Evolutionary conservation across 2,888 invertebrate species (phyloP).

Genomic region (Automeris io): DNA sequence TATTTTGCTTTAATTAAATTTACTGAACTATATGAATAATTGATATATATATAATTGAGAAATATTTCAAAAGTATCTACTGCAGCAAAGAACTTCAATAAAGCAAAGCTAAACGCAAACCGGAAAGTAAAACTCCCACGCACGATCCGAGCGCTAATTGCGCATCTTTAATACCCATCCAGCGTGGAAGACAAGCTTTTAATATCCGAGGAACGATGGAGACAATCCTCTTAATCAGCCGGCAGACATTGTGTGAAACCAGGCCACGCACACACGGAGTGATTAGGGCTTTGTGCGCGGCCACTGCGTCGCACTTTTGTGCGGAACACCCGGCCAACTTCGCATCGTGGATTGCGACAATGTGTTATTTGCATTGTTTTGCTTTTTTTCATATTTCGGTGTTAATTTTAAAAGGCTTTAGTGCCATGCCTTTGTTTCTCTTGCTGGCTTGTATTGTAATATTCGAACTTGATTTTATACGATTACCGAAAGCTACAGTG

Average conservation of each 20-base stretch:
- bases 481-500: too few species aligned
- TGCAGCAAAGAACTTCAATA: slow-evolving; percentile 9
- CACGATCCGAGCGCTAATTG: slow-evolving; percentile 3
- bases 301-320: slow-evolving; percentile 54
- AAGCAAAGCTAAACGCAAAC: slow-evolving; percentile 19
- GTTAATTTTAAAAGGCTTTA: slow-evolving; percentile 3
- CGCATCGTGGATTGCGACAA: slow-evolving; percentile 24
- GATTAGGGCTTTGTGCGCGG: slow-evolving; percentile 58
- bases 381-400: background rate
- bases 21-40: too few species aligned
- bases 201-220: slow-evolving; percentile 69
- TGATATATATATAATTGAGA: too few species aligned
- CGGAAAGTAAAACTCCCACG: slow-evolving; percentile 32
- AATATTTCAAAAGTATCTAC: too few species aligned
- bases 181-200: slow-evolving; percentile 63
- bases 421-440: background rate
- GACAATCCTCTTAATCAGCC: slow-evolving; percentile 76
- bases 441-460: background rate
- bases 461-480: too few species aligned
- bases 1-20: too few species aligned
- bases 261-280: slow-evolving; percentile 69
- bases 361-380: background rate
- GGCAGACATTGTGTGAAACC: slow-evolving; percentile 70
- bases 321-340: slow-evolving; percentile 33
- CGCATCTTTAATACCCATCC: slow-evolving; percentile 8